Base-by-base conservation (phyloP, 2,797 vertebrate genomes). In the Hapalemur alaotrensis region DNA sequence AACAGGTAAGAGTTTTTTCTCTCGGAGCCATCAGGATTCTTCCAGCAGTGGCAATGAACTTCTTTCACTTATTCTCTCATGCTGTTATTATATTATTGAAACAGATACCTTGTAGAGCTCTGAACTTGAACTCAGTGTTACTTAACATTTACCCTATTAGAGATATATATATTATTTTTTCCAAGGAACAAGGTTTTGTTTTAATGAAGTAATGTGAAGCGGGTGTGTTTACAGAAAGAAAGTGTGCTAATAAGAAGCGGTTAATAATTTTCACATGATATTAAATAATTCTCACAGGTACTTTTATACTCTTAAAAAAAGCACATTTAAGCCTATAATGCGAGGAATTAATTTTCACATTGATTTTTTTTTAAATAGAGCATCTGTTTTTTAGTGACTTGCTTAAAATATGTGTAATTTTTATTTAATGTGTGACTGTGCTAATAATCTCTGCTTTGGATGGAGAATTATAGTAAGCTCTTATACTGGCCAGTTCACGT, bases 281-380 rank as follows among this genome's bases (percentile, higher is more conserved):
- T 82, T 79, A 72, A 95, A 81, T 96, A 93, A 95, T 84, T 92
- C 38, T 97, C 69, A 83, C 32, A 69, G 57, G 38, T 28, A 70
- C 78, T 93, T 93, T 94, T 82, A 70, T 78, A 48, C 30, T 89
- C 18, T 92, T 92, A 72, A 93, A 95, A 46, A 46, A 96, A 84
- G 87, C 52, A 84, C 30, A 92, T 0, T 0, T 84, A 85, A 63
- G n/a, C 54, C 67, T 93, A 35, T 94, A 73, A 72, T 84, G 50
- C 91, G 89, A 96, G 22, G 7, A 96, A 93, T 97, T 96, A 69
- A 98, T 94, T 96, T 89, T 96, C 95, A 90, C 23, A 4, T 96
- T 92, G 50, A 78, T 86, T 80, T 89, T 95, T 95, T 75, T 13
- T 7, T 1, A 93, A 95, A 85, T 61, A 46, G 70, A 48, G 12